Evolutionary conservation across 2,888 invertebrate genomes (phyloP).

Genomic region (Dynastes tityus): DNA sequence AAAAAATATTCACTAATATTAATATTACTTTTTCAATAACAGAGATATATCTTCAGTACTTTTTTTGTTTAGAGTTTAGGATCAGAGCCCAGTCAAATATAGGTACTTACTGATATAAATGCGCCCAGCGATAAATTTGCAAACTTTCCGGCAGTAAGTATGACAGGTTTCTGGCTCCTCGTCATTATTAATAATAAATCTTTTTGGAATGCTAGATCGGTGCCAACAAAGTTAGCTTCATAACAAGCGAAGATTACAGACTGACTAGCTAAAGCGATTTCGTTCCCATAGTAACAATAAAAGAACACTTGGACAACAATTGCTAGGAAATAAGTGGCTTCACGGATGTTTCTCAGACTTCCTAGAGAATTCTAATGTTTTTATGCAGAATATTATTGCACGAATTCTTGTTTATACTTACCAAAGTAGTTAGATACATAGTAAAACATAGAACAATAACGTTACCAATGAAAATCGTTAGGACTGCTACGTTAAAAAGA

Average conservation of each 20-base stretch:
- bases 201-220: slow-evolving; percentile 5
- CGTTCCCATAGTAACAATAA: slow-evolving; percentile 19
- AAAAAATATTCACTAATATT: background rate
- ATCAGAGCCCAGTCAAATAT: too few relatives aligned
- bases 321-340: background rate
- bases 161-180: slow-evolving; percentile 18
- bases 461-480: background rate
- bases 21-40: too few relatives aligned
- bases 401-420: background rate
- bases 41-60: too few relatives aligned
- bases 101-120: slow-evolving; percentile 2
- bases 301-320: background rate
- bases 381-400: background rate
- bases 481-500: background rate
- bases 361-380: background rate
- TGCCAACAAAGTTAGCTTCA: slow-evolving; percentile 6
- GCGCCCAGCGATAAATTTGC: background rate
- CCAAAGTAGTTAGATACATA: slow-evolving; percentile 9
- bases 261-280: background rate
- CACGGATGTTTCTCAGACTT: background rate
- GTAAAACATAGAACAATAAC: background rate
- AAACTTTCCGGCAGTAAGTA: slow-evolving; percentile 15
- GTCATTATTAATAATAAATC: slow-evolving; percentile 11
- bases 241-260: slow-evolving; percentile 10
- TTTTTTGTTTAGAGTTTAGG: too few relatives aligned